These are phyloP conservation scores for Drosophila lacteicornis DNA, from an alignment of 1,140 invertebrate species.

Conservation along the genomic window DNA sequence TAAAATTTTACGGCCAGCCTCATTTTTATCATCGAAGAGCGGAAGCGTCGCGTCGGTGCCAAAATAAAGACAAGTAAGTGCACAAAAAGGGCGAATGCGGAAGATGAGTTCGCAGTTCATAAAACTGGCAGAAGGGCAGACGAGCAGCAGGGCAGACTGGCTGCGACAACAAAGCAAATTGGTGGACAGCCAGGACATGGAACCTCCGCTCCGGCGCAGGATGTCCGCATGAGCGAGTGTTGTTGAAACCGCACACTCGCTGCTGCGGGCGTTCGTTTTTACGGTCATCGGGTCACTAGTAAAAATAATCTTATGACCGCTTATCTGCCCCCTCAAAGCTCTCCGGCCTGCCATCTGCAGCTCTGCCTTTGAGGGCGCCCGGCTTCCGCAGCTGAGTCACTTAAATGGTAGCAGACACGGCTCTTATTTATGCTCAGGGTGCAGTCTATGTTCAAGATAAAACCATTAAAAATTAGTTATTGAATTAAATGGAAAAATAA, in stretches of 20 bases:
- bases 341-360: slow-evolving; percentile 30
- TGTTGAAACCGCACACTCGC: slow-evolving; percentile 23
- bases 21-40: slow-evolving; percentile 30
- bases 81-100: slow-evolving; percentile 31
- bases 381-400: slow-evolving; percentile 14
- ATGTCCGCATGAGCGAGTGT: slow-evolving; percentile 49
- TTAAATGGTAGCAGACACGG: not conserved
- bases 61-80: slow-evolving; percentile 21
- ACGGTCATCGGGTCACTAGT: slow-evolving; percentile 52
- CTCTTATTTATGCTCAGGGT: not conserved
- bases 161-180: slow-evolving; percentile 64
- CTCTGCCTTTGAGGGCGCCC: not conserved
- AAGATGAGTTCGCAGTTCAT: slow-evolving; percentile 61
- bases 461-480: slow-evolving; percentile 7
- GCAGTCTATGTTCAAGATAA: not conserved
- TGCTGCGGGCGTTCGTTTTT: slow-evolving; percentile 49
- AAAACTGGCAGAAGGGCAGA: slow-evolving; percentile 22
- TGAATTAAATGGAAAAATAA: not conserved
- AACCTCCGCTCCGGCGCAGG: slow-evolving; percentile 20
- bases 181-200: slow-evolving; percentile 41
- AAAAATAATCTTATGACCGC: slow-evolving; percentile 60
- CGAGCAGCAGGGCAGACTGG: slow-evolving; percentile 6
- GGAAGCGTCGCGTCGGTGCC: not conserved
- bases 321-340: slow-evolving; percentile 39
- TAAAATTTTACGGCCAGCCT: slow-evolving; percentile 37